phyloP scores from a whole-genome alignment of 2,797 vertebrate genomes.

The Pseudocheirus occidentalis region DNA sequence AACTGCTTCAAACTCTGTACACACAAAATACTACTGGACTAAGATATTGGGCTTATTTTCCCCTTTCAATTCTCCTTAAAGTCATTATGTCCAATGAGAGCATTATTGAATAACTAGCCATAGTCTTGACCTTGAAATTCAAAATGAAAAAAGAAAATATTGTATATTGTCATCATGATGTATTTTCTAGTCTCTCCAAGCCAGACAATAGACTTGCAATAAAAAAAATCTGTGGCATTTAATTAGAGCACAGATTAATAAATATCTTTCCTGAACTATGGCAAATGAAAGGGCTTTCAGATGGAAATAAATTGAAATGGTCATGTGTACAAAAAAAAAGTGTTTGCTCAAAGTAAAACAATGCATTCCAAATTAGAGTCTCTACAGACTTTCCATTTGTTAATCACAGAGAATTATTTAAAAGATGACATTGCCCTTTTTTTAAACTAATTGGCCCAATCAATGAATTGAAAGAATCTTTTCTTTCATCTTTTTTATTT shows the following conservation, averaged over 20 bases:
- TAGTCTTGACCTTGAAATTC: constrained; percentile 39
- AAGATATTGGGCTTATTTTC: not conserved
- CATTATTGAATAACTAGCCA: not conserved
- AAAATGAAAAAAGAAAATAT: constrained; percentile 33
- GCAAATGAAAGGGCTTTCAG: constrained; percentile 66
- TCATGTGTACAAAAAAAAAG: not conserved
- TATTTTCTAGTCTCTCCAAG: constrained; percentile 61
- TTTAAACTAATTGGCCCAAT: constrained; percentile 33
- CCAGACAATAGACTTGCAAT: constrained; percentile 45
- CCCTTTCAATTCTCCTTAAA: not conserved
- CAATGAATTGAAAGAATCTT: constrained; percentile 33
- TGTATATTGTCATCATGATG: constrained; percentile 58
- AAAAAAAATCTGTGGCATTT: constrained; percentile 73
- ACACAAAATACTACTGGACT: not conserved
- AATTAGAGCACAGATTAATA: constrained; percentile 74
- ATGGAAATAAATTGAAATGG: constrained; percentile 21
- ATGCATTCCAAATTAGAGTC: constrained; percentile 34
- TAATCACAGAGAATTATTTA: constrained; percentile 41
- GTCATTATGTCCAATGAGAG: not conserved
- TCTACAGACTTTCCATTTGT: not conserved
- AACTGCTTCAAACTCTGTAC: not conserved
- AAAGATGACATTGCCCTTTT: constrained; percentile 21
- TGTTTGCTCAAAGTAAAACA: constrained; percentile 15
- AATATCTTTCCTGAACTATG: constrained; percentile 74
- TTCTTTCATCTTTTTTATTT: not conserved